A percentile compares a stretch with the other conserved stretches of the same genome.
Evolutionary conservation across 2,113 vertebrate genomes (phyloP).

Genomic region (Leptocoma aspasia): DNA sequence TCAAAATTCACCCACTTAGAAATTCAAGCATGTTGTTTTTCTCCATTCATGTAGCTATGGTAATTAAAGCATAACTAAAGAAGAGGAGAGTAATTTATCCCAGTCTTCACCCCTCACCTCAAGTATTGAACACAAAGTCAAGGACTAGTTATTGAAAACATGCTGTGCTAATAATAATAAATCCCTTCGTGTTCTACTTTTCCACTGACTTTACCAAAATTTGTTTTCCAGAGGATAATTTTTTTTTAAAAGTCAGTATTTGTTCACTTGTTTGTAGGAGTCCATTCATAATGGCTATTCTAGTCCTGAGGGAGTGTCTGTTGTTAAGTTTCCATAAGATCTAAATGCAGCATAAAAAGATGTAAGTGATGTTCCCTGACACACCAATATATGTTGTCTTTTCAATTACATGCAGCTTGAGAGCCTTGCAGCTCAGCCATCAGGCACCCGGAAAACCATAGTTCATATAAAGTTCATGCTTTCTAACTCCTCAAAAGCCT

Average conservation of each 20-base stretch:
- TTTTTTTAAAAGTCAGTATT: not conserved
- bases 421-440: constrained; percentile 7
- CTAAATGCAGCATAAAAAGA: not conserved
- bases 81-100: not conserved
- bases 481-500: not conserved
- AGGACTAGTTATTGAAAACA: not conserved
- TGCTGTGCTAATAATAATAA: not conserved
- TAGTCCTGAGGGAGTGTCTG: not conserved
- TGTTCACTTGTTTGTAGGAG: not conserved
- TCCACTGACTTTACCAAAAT: not conserved
- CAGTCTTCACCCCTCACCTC: not conserved
- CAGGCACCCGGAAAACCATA: not conserved
- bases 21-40: not conserved
- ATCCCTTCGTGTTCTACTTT: not conserved
- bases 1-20: not conserved
- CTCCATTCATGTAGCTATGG: not conserved
- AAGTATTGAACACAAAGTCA: not conserved
- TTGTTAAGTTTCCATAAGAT: not conserved
- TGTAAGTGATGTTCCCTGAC: constrained; percentile 15
- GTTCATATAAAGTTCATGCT: constrained; percentile 49
- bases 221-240: not conserved
- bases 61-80: not conserved
- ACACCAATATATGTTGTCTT: constrained; percentile 14
- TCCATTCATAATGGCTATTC: not conserved
- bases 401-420: not conserved